phyloP scores from a whole-genome alignment of 2,113 vertebrate species.

The Eidolon helvum region DNA sequence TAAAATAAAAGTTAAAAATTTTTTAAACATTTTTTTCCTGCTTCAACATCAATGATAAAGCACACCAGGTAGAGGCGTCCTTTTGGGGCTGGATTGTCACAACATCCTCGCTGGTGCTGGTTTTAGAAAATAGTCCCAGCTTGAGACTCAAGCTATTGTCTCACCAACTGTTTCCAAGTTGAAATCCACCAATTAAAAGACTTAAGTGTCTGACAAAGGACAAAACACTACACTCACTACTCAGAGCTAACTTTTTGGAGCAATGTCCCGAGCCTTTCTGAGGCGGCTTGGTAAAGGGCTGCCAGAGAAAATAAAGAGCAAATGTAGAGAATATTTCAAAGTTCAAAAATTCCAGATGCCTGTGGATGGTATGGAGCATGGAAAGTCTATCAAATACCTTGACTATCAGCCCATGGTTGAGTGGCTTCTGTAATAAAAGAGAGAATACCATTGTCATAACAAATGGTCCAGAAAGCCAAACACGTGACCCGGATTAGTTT shows the following conservation, averaged over 20 bases:
- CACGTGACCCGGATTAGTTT: background rate
- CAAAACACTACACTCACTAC: background rate
- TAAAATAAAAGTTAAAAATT: background rate
- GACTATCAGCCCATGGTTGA: slow-evolving; percentile 11
- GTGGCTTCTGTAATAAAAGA: slow-evolving; percentile 48
- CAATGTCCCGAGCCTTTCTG: background rate
- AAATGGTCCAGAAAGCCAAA: slow-evolving; percentile 17
- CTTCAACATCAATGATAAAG: background rate
- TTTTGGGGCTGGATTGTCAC: background rate
- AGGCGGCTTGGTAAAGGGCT: background rate
- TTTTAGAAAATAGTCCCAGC: background rate
- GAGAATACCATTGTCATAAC: background rate
- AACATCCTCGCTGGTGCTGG: background rate
- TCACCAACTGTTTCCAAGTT: background rate
- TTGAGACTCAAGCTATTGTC: background rate
- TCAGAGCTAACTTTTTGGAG: background rate
- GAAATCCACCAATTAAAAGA: background rate
- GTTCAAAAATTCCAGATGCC: background rate
- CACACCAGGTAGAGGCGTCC: background rate
- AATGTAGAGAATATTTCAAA: slow-evolving; percentile 1
- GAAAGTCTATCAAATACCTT: slow-evolving; percentile 22
- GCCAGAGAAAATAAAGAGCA: slow-evolving; percentile 50
- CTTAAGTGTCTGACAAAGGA: background rate
- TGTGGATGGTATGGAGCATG: background rate
- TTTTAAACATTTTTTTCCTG: background rate